Percentiles rank a stretch among this genome's conserved stretches.
phyloP scores from a whole-genome alignment of 2,797 vertebrate genomes.

The Atherinosoma microstoma region DNA sequence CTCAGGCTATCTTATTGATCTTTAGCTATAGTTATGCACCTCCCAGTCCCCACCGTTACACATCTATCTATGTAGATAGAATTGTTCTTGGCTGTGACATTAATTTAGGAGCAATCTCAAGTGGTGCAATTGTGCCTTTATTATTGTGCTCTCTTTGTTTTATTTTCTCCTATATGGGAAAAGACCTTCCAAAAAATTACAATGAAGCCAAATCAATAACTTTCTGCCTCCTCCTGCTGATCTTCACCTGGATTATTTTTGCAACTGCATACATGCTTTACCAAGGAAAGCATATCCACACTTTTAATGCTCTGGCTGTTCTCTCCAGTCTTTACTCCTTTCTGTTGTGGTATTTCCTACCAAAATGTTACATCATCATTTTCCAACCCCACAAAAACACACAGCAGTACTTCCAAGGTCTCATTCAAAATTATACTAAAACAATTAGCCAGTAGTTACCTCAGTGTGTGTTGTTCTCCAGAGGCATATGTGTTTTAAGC shows the following conservation, averaged over 20 bases:
- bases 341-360: slow-evolving; percentile 86
- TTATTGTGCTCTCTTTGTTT: slow-evolving; percentile 77
- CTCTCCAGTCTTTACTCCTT: slow-evolving; percentile 79
- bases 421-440: slow-evolving; percentile 87
- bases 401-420: slow-evolving; percentile 54
- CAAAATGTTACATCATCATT: slow-evolving; percentile 86
- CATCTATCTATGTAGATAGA: too few species aligned
- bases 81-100: neutral
- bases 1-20: slow-evolving; percentile 70
- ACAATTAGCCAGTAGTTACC: slow-evolving; percentile 72
- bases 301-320: slow-evolving; percentile 52
- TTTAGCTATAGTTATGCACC: slow-evolving; percentile 65
- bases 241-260: slow-evolving; percentile 81
- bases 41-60: too few species aligned
- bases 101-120: too few species aligned
- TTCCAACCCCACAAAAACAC: slow-evolving; percentile 81
- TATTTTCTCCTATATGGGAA: slow-evolving; percentile 87
- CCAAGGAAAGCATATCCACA: slow-evolving; percentile 62
- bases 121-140: slow-evolving; percentile 8
- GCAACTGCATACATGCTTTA: slow-evolving; percentile 59
- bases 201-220: slow-evolving; percentile 90
- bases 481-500: too few species aligned
- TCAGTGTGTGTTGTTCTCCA: too few species aligned
- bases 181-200: slow-evolving; percentile 90
- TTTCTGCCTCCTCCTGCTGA: slow-evolving; percentile 85